Evolutionary conservation across 2,888 invertebrate genomes (phyloP), one percentile per base, ranked within the genome.

Genomic region (Amiota mariae): DNA sequence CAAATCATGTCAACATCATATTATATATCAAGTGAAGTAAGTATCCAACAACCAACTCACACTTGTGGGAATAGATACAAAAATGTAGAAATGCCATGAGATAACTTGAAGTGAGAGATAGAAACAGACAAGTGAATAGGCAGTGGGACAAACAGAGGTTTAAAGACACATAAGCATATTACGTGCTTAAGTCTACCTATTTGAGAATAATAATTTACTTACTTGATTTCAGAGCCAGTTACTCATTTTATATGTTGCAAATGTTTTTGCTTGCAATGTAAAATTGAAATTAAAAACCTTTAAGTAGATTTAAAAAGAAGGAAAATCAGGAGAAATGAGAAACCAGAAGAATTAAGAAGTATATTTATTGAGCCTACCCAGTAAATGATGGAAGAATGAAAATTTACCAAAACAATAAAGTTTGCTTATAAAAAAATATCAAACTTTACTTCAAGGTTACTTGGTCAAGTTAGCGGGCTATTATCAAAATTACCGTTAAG

Each of bases 401-500:
- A 36, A 36, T 36, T 36, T 1, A 36, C 6, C 36, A 36, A 36
- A 4, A 36, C 4, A 36, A 36, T 36, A 36, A 36, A 36, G 8
- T 36, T 36, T 36, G 36, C 36, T 36, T 36, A 36, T 36, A 36
- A 36, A 2, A 36, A 36, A 36, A 6, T 6, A 70, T 36, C 24
- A 70, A 70, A 54, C 0, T 67, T 9, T 12, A 54, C 54, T 67
- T 56, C 81, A 83, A 83, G 83, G 83, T 83, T 83, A 85, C 76
- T 75, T 77, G 81, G 78, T 75, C 82, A 75, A 70, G 72, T 72
- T 72, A 47, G 67, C 24, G 67, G 67, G 84, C 78, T 85, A 82
- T 82, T 85, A 82, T 84, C 79, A 81, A 85, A 84, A 85, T 81
- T 82, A 76, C 80, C 72, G 78, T 73, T 79, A 80, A 81, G 77